Conservation (phyloP, 2,888 invertebrate species). For the Drosophila differens region DNA sequence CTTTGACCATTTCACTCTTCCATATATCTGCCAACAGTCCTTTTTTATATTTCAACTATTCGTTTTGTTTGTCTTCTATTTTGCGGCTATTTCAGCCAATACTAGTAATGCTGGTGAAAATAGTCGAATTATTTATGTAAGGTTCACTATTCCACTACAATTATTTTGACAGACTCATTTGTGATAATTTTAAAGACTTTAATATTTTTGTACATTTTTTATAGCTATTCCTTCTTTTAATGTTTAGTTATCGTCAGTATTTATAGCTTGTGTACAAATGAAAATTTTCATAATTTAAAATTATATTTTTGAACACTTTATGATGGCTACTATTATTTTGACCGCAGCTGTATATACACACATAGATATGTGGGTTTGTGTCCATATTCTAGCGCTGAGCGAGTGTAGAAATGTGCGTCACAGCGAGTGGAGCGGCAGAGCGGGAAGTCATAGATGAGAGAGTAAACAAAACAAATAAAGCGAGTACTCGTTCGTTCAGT, state of each 20-base stretch:
- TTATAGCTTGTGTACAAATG: neutral
- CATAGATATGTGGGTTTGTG: slow-evolving; percentile 2
- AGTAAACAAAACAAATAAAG: slow-evolving; percentile 23
- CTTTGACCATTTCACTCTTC: neutral
- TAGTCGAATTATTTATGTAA: neutral
- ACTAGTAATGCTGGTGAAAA: neutral
- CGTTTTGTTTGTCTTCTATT: neutral
- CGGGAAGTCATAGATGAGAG: slow-evolving; percentile 5
- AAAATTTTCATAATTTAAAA: neutral
- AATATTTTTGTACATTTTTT: neutral
- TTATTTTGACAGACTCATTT: neutral
- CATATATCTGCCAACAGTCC: neutral
- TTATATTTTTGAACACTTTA: neutral
- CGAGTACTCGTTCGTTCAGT: slow-evolving; percentile 13
- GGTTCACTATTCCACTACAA: neutral
- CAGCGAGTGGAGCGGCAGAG: slow-evolving; percentile 10
- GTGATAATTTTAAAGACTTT: neutral
- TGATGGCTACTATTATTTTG: neutral
- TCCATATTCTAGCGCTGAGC: slow-evolving; percentile 9
- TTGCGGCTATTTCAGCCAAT: neutral
- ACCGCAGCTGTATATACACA: neutral
- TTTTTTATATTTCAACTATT: neutral
- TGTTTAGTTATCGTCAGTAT: neutral
- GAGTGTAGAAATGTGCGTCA: slow-evolving; percentile 50
- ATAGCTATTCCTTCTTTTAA: neutral